Percentiles rank a stretch among this genome's conserved stretches.
Conservation (phyloP, 2,797 vertebrate species). For the Paguma larvata region DNA sequence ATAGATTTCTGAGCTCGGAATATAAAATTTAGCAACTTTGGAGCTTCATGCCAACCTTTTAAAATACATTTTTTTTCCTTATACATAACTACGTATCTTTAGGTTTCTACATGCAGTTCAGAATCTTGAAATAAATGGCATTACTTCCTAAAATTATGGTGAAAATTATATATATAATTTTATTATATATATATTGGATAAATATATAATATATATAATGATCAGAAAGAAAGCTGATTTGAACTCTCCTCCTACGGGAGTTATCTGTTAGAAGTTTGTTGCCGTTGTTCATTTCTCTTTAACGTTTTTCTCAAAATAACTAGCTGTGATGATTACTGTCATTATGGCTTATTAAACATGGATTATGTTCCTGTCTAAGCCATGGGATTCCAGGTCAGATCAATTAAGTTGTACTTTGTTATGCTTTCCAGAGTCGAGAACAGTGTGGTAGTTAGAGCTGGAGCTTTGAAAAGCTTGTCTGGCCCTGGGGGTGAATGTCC, state of each 20-base stretch:
- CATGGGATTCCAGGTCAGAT: neutral
- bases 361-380: neutral
- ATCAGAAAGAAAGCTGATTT: neutral
- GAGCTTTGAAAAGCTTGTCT: neutral
- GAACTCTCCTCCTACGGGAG: neutral
- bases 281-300: neutral
- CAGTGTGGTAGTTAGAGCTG: neutral
- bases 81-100: neutral
- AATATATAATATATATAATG: neutral
- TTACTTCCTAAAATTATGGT: slow-evolving; percentile 15
- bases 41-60: neutral
- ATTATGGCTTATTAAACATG: neutral
- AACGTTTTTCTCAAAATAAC: neutral
- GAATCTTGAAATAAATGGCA: neutral
- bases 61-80: neutral
- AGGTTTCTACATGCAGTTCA: slow-evolving; percentile 15
- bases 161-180: too few species aligned
- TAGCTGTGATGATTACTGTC: neutral
- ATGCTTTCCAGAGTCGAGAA: neutral
- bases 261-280: neutral
- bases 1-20: neutral
- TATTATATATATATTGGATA: neutral
- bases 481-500: neutral
- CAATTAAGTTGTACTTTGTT: neutral
- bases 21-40: slow-evolving; percentile 45